Conservation (phyloP, 2,113 vertebrate genomes). For the Telmatochromis brachygnathus region DNA sequence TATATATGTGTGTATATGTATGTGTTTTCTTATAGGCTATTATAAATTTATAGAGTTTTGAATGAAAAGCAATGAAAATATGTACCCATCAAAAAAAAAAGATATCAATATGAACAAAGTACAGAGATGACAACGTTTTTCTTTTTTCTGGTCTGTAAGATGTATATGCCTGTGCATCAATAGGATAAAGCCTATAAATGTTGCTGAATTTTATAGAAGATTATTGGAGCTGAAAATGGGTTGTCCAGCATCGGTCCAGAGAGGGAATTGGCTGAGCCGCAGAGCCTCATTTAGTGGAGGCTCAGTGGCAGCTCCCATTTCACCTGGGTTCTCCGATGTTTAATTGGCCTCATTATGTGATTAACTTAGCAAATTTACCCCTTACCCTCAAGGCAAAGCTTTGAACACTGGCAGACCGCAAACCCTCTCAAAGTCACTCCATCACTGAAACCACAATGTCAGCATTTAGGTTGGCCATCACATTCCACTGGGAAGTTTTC, state of each 20-base stretch:
- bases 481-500: conserved; percentile 45
- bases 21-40: not conserved
- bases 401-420: conserved; percentile 54
- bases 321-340: conserved; percentile 63
- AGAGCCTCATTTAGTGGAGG: conserved; percentile 53
- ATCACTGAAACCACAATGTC: conserved; percentile 58
- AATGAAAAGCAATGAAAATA: not conserved
- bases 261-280: conserved; percentile 18
- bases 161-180: not conserved
- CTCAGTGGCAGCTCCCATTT: conserved; percentile 66
- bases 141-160: not conserved
- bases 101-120: not conserved
- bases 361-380: conserved; percentile 75
- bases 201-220: not conserved
- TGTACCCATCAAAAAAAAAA: not conserved
- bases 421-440: conserved; percentile 62
- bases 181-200: not conserved
- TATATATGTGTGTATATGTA: fast-evolving
- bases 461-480: conserved; percentile 35
- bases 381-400: conserved; percentile 65
- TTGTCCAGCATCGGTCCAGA: conserved; percentile 32
- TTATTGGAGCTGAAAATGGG: conserved; percentile 24
- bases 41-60: not conserved
- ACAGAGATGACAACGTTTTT: not conserved
- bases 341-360: conserved; percentile 78